Base-by-base conservation (phyloP, 1,140 invertebrate species). In the Rhyacophila brunnea region DNA sequence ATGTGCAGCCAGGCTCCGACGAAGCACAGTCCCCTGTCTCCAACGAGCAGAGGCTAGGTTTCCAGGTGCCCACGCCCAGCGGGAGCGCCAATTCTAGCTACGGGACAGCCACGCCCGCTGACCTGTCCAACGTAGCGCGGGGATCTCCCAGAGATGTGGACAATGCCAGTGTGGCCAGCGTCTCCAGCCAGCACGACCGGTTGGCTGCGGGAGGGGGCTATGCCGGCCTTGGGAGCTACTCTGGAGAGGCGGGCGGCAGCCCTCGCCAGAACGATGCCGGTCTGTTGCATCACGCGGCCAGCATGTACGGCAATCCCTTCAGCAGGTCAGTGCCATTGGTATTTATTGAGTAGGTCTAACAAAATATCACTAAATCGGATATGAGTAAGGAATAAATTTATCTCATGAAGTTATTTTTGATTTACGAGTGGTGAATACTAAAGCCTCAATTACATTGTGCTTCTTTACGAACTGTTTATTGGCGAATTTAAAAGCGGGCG, bases 251-350 rank as follows among this genome's bases (percentile, higher is more conserved):
- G 11, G 63, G 54, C 14, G 72, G 75, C 44, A 79, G 77, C 65
- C 74, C 77, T 0, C 42, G 63, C 32, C 63, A 65, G 40, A 6
- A 9, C 1, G 63, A 65, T 20, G 48, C 52, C 20, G 46, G 38
- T 11, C 35, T 65, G 71, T 65, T 74, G 71, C 64, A 65, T 40
- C 64, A 65, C 32, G 36, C 63, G 6, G 71, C 70, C 62, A 71
- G 73, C 64, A 77, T 78, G 73, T 78, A 77, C 65, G 71, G 74
- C 62, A 77, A 69, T 65, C 74, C 75, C 66, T 79, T 71, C 58
- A 77, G 71, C 58, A 74, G 77, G 77, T 77, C 43, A 58, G 59
- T 53, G 40, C 15, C 14, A 6, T 47, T 47, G 15, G 6, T 35
- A 35, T 35, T n/a, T 35, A 7, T n/a, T n/a, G n/a, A n/a, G n/a